Conservation (phyloP, 2,888 invertebrate genomes). For the Phortica okadai region DNA sequence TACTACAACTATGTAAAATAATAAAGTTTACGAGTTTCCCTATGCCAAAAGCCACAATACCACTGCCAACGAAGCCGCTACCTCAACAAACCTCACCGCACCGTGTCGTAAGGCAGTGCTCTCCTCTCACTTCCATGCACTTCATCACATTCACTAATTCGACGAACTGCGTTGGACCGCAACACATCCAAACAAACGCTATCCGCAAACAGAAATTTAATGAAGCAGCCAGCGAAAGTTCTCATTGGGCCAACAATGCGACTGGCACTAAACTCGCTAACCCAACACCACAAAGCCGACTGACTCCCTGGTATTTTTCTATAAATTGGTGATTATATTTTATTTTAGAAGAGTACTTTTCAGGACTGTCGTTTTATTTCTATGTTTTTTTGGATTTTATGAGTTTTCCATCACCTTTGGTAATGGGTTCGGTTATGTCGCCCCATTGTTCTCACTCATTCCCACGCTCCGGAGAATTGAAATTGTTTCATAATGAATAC, state of each 20-base stretch:
- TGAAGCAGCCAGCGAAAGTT: conserved; percentile 53
- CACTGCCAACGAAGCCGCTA: conserved; percentile 4
- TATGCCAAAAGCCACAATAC: conserved; percentile 3
- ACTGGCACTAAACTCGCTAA: conserved; percentile 1
- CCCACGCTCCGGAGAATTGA: conserved; percentile 36
- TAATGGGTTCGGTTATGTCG: not conserved
- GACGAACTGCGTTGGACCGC: conserved; percentile 33
- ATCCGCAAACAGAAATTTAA: conserved; percentile 56
- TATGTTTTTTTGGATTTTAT: conserved; percentile 29
- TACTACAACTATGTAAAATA: conserved; percentile 16
- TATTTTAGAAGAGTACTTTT: conserved; percentile 63
- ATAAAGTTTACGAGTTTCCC: conserved; percentile 12
- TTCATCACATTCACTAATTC: conserved; percentile 22
- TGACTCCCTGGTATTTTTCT: conserved; percentile 14
- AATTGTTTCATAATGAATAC: conserved; percentile 71
- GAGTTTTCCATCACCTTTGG: conserved; percentile 12
- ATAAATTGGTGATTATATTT: conserved; percentile 66
- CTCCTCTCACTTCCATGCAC: not conserved
- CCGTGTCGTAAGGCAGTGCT: not conserved
- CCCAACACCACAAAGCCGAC: conserved; percentile 3
- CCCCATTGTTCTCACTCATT: conserved; percentile 14
- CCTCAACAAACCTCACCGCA: not conserved
- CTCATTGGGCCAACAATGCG: not conserved
- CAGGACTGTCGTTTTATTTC: conserved; percentile 47
- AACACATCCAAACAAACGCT: conserved; percentile 35